Conservation (phyloP, 2,888 invertebrate species). For the Agriopis marginaria region DNA sequence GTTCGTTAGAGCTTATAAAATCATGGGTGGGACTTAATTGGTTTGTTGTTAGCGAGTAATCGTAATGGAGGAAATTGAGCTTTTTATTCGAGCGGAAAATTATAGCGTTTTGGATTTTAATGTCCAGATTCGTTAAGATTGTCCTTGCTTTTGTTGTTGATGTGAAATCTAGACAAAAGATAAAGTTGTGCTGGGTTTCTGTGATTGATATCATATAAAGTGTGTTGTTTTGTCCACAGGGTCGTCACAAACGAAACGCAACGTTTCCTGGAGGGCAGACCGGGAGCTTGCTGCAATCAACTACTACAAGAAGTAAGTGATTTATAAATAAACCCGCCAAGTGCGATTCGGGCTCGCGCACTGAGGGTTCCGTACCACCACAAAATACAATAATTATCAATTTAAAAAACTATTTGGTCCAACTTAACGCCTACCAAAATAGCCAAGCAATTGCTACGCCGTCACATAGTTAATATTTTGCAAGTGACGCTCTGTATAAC, state of each 20-base stretch:
- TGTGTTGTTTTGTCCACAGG: slow-evolving; percentile 76
- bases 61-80: slow-evolving; percentile 30
- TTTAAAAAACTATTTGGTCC: too few relatives aligned
- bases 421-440: too few relatives aligned
- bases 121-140: slow-evolving; percentile 16
- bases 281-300: slow-evolving; percentile 87
- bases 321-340: not conserved
- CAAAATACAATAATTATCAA: too few relatives aligned
- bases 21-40: slow-evolving; percentile 33
- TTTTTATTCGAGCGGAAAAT: slow-evolving; percentile 35
- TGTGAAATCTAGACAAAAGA: not conserved
- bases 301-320: slow-evolving; percentile 87
- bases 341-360: too few relatives aligned
- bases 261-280: slow-evolving; percentile 92
- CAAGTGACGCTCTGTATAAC: too few relatives aligned
- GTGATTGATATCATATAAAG: not conserved
- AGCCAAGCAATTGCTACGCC: too few relatives aligned
- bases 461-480: too few relatives aligned
- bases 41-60: slow-evolving; percentile 36
- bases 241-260: slow-evolving; percentile 92
- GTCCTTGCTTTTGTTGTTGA: not conserved
- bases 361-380: too few relatives aligned
- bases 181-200: not conserved
- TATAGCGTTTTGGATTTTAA: slow-evolving; percentile 17
- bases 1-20: slow-evolving; percentile 16